Conservation (phyloP, 2,797 vertebrate species). For the Sebastes vulpes region DNA sequence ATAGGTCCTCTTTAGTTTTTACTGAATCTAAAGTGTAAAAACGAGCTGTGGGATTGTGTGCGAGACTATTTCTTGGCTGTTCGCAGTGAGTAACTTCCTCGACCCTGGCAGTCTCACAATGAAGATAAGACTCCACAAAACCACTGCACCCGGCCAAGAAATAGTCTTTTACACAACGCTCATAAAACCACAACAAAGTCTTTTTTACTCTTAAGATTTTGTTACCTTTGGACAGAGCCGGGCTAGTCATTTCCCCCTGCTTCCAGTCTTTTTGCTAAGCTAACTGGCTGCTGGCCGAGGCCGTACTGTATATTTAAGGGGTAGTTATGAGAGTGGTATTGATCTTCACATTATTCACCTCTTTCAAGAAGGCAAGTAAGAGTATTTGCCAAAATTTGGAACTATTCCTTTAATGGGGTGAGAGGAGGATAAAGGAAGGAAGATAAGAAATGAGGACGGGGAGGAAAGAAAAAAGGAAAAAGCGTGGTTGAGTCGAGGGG, state of each 20-base stretch:
- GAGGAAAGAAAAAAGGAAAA: neutral
- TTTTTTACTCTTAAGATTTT: conserved; percentile 15
- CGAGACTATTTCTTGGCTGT: neutral
- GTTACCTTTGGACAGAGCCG: neutral
- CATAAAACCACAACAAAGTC: neutral
- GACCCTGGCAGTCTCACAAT: neutral
- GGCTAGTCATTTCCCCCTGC: neutral
- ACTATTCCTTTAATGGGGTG: conserved; percentile 1
- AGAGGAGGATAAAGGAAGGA: neutral
- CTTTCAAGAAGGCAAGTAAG: neutral
- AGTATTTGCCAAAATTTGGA: neutral
- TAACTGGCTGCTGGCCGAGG: neutral
- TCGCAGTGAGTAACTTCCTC: neutral
- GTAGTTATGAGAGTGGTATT: conserved; percentile 21
- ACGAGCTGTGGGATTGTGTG: neutral
- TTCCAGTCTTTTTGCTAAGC: conserved; percentile 11
- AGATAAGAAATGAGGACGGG: neutral
- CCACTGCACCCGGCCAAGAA: neutral
- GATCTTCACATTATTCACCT: conserved; percentile 5
- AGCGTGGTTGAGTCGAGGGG: neutral
- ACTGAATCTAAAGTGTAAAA: neutral
- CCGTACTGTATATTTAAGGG: neutral
- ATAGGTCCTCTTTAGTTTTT: neutral
- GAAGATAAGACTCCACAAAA: neutral
- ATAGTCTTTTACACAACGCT: neutral